Base-by-base conservation (phyloP, 2,888 invertebrate species). In the Harpagoxenus sublaevis region DNA sequence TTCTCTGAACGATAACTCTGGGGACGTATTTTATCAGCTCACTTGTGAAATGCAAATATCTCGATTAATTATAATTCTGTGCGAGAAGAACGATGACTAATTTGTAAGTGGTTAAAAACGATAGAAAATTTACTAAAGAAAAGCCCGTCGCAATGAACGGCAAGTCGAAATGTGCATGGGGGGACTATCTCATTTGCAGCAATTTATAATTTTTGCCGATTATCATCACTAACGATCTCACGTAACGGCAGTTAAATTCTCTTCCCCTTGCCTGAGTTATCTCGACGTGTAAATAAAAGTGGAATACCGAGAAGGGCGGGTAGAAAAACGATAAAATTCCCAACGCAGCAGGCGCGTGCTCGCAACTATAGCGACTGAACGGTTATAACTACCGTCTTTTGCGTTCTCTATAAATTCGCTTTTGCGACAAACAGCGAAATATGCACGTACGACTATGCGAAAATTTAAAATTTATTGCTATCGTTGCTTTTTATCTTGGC, bases 171-270 rank as follows among this genome's bases (percentile, higher is more conserved):
- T 62, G 48, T 57, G 53, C 81, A 66, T 39, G 28, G 10, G 5
- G 5, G 45, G 35, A 78, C 73, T 31, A 48, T 31, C n/a, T 65
- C 66, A 28, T 65, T 73, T 51, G 55, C 53, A 35, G 15, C 62
- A 65, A 68, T 79, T 79, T 68, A 68, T 57, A 74, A 77, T 86
- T 63, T 79, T 74, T 84, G 28, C 55, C 63, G 18, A 55, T 57
- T 75, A 85, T 85, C 84, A 65, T 53, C 35, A n/a, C n/a, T 51
- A 53, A 71, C 53, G 31, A 82, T 85, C 84, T 86, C 81, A 70
- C 86, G 81, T 86, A 81, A 45, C 65, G 57, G 51, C 62, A 51
- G 12, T 55, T 45, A 71, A 68, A 78, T 62, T 60, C 28, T 45
- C 63, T 70, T 48, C 5, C 3, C 18, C 35, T 31, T 18, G 31